Conservation (phyloP, 1,140 invertebrate genomes). For the Archivesica marissinica region DNA sequence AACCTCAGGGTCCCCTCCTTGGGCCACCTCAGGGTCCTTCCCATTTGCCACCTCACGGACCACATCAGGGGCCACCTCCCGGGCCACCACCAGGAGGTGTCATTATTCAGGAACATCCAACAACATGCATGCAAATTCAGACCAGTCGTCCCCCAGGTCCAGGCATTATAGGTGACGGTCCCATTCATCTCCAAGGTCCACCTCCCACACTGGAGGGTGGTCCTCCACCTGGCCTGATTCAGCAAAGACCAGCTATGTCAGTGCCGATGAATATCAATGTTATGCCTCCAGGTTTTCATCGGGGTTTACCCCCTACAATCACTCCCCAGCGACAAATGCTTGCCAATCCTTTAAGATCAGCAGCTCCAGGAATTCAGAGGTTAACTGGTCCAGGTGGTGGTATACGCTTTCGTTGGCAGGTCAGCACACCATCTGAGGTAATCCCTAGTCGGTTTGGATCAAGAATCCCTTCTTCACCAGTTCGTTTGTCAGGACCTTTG, state of each 20-base stretch:
- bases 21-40: no score
- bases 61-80: slow-evolving; percentile 53
- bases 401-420: slow-evolving; percentile 46
- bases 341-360: slow-evolving; percentile 28
- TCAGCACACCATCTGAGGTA: slow-evolving; percentile 14
- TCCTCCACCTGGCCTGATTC: slow-evolving; percentile 50
- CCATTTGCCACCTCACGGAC: slow-evolving; percentile 52
- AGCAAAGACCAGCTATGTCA: slow-evolving; percentile 21
- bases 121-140: slow-evolving; percentile 27
- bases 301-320: slow-evolving; percentile 50
- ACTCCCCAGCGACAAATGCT: slow-evolving; percentile 41
- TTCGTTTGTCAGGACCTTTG: background rate
- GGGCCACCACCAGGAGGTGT: slow-evolving; percentile 42
- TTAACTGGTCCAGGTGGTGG: slow-evolving; percentile 10
- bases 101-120: slow-evolving; percentile 39
- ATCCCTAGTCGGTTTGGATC: slow-evolving; percentile 44
- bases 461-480: background rate
- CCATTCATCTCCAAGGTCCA: slow-evolving; percentile 37
- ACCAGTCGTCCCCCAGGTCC: slow-evolving; percentile 24
- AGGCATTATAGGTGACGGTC: slow-evolving; percentile 52
- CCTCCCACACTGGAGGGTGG: slow-evolving; percentile 25
- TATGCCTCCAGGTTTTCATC: slow-evolving; percentile 54
- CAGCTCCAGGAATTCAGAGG: slow-evolving; percentile 27
- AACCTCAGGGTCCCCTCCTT: no score
- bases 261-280: slow-evolving; percentile 45